Evolutionary conservation across 2,113 vertebrate species (phyloP).

Genomic region (Leptobrachium ailaonicum): DNA sequence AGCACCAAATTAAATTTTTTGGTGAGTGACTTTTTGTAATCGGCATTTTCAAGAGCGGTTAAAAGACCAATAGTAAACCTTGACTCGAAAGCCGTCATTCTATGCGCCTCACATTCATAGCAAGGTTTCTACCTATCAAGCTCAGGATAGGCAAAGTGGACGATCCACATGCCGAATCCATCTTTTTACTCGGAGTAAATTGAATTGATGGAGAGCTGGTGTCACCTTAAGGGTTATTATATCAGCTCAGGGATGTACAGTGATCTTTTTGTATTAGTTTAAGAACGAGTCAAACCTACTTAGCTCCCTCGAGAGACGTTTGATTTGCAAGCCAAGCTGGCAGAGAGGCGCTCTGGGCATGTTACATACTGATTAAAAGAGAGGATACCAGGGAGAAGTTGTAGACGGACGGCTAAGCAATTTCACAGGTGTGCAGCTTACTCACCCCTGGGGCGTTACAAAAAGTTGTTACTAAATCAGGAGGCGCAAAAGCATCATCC

Average conservation of each 20-base stretch:
- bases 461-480: constrained; percentile 33
- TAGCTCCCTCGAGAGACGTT: constrained; percentile 22
- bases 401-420: constrained; percentile 44
- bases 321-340: constrained; percentile 36
- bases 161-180: background rate
- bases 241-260: constrained; percentile 35
- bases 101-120: too few relatives aligned
- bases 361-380: constrained; percentile 44
- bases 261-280: constrained; percentile 44
- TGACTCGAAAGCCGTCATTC: too few relatives aligned
- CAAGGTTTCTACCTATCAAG: too few relatives aligned
- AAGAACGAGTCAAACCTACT: constrained; percentile 36
- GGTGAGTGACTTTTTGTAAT: too few relatives aligned
- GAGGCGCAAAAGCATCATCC: constrained; percentile 26
- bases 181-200: constrained; percentile 1
- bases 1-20: too few relatives aligned
- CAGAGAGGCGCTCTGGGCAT: constrained; percentile 42
- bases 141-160: background rate
- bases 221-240: constrained; percentile 24
- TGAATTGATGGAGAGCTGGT: constrained; percentile 14
- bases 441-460: constrained; percentile 28
- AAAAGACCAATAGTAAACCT: too few relatives aligned
- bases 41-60: too few relatives aligned
- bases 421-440: constrained; percentile 44
- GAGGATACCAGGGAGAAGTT: constrained; percentile 29